Base-by-base conservation (phyloP, 2,797 vertebrate species). In the Odontamblyopus rebecca region DNA sequence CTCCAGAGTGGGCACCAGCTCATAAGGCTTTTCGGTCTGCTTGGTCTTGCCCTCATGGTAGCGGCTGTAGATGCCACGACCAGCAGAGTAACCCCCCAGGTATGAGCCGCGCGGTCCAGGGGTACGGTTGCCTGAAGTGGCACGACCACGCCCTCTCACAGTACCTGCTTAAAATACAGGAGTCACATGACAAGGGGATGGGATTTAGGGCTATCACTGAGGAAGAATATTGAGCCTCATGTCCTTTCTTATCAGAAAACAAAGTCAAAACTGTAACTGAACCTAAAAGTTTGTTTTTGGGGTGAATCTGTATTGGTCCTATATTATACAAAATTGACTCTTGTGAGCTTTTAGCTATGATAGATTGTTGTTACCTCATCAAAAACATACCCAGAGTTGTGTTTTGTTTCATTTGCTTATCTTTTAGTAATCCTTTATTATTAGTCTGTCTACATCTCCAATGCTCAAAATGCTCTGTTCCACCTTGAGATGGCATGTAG, bases 21-120 rank as follows among this genome's bases (percentile, higher is more conserved):
- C 98, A 72, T 96, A 98, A 91, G 95, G 93, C 93, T 98, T 98
- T 86, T 98, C 97, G 72, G 94, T 92, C 89, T 94, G 95, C 88
- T 98, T 99, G 94, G 94, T 91, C 96, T 99, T 99, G 93, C 98
- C 98, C 93, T 99, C 98, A 0, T 99, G 98, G 92, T 99, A 99
- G 88, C 98, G 96, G 95, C 98, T 99, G 94, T 99, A 99, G 93
- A 99, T 99, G 89, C 98, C 98, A 86, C 98, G 97, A 90, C 98
- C 98, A 0, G 98, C 98, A 48, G 98, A 99, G 89, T 99, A 99
- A 92, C 98, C 98, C 74, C 98, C 98, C 70, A 99, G 96, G 95
- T 99, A 99, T 6, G 97, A 98, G 70, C 98, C 98, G 77, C 98
- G 94, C 76, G 97, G 97, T 66, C 98, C 98, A 0, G 97, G 96